Base-by-base conservation (phyloP, 2,113 vertebrate genomes). In the Oceanodroma tethys region DNA sequence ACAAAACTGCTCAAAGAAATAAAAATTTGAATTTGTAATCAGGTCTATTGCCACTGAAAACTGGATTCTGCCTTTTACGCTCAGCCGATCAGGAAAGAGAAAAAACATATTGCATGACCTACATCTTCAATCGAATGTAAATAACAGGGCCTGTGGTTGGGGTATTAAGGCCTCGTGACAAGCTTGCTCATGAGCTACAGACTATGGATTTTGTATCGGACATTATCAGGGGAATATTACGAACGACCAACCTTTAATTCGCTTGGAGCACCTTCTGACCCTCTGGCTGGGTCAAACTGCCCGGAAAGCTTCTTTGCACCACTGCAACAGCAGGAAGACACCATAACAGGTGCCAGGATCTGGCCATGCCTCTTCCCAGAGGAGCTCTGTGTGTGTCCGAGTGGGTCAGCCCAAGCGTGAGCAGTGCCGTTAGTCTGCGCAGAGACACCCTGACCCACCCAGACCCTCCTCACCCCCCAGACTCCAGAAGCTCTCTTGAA, bases 61-160 rank as follows among this genome's bases (percentile, higher is more conserved):
- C 59, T 88, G 58, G 81, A 94, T 95, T 89, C 91, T 95, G 93
- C 53, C 70, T 93, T 94, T 82, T 87, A 68, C 5, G 34, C 52
- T 91, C 89, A 95, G 66, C 50, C 5, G 43, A 82, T 91, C 56
- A 43, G 84, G 59, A 81, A 91, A 93, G 53, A 85, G 70, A 80
- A 91, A 67, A 88, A 94, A 48, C 45, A 34, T 48, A 75, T 56
- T 9, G 60, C 84, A 52, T 93, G 94, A 96, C 94, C 95, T 90
- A 93, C 84, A 95, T 94, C 93, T 96, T 91, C 79, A 95, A 93
- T 43, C 47, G 20, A 93, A 97, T 86, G 93, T 94, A 93, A 97
- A 95, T 95, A 96, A 90, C 94, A 88, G 42, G 53, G 81, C 43
- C 76, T 22, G 40, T 32, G 65, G 29, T 36, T 53, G 70, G 68